Percentiles rank a stretch among this genome's conserved stretches.
phyloP scores from a whole-genome alignment of 2,888 invertebrate species.

The Zonitis immaculata region DNA sequence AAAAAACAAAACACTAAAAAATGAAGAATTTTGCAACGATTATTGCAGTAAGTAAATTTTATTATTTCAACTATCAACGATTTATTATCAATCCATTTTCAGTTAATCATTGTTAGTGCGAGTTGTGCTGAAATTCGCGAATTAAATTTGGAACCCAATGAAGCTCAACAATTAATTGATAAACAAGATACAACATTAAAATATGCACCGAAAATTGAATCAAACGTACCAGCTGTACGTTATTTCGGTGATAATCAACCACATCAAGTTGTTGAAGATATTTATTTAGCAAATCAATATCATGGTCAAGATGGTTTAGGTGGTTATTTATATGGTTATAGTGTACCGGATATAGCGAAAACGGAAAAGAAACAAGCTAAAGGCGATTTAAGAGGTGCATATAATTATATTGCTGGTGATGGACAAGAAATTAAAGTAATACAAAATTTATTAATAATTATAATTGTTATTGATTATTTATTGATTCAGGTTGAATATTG shows the following conservation, averaged over 20 bases:
- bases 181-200: constrained; percentile 46
- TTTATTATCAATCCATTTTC: too few species aligned
- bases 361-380: constrained; percentile 66
- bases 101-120: too few species aligned
- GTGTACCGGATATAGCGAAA: constrained; percentile 68
- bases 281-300: constrained; percentile 65
- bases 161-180: constrained; percentile 51
- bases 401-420: constrained; percentile 60
- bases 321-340: constrained; percentile 67
- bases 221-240: constrained; percentile 50
- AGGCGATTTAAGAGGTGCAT: constrained; percentile 67
- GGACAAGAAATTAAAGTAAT: constrained; percentile 58
- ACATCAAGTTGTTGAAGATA: constrained; percentile 64
- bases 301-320: constrained; percentile 64
- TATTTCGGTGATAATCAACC: constrained; percentile 49
- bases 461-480: not conserved
- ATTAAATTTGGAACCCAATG: constrained; percentile 51
- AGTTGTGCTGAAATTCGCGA: too few species aligned
- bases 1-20: too few species aligned
- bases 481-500: constrained; percentile 61
- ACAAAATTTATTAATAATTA: not conserved
- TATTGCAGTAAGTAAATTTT: too few species aligned
- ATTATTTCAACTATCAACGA: too few species aligned
- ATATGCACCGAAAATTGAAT: constrained; percentile 55
- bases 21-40: too few species aligned